A percentile compares a stretch with the other conserved stretches of the same genome.
These are phyloP conservation scores for Autographa gamma DNA, from an alignment of 2,888 invertebrate species.

Conservation along the genomic window DNA sequence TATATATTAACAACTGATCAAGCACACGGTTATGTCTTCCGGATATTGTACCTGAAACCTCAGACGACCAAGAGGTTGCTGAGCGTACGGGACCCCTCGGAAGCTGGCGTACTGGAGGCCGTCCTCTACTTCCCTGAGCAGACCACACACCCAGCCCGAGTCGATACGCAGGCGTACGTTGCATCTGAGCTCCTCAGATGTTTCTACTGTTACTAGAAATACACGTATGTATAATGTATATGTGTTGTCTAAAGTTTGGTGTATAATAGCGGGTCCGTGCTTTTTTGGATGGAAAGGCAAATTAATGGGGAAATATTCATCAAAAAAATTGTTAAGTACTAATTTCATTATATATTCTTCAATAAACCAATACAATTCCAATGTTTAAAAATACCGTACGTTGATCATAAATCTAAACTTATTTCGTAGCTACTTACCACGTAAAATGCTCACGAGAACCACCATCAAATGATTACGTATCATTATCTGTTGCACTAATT, in stretches of 20 bases:
- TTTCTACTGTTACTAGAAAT: background rate
- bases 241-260: background rate
- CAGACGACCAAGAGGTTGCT: constrained; percentile 46
- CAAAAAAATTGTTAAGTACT: too few species aligned
- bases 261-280: too few species aligned
- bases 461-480: background rate
- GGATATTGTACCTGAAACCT: constrained; percentile 46
- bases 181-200: constrained; percentile 15
- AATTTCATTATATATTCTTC: too few species aligned
- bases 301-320: too few species aligned
- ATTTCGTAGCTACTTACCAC: constrained; percentile 33
- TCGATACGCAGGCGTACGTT: constrained; percentile 43
- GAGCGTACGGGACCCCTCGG: constrained; percentile 56
- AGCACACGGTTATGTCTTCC: background rate
- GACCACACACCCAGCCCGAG: constrained; percentile 51
- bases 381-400: too few species aligned
- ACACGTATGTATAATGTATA: background rate
- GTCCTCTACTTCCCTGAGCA: constrained; percentile 36
- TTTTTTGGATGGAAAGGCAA: too few species aligned
- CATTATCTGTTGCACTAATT: constrained; percentile 24
- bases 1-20: too few species aligned
- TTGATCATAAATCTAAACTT: too few species aligned
- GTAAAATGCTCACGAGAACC: constrained; percentile 10
- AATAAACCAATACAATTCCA: too few species aligned
- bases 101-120: constrained; percentile 53